A percentile compares a stretch with the other conserved stretches of the same genome.
Conservation (phyloP, 2,797 vertebrate species). For the Lophura swinhoii region DNA sequence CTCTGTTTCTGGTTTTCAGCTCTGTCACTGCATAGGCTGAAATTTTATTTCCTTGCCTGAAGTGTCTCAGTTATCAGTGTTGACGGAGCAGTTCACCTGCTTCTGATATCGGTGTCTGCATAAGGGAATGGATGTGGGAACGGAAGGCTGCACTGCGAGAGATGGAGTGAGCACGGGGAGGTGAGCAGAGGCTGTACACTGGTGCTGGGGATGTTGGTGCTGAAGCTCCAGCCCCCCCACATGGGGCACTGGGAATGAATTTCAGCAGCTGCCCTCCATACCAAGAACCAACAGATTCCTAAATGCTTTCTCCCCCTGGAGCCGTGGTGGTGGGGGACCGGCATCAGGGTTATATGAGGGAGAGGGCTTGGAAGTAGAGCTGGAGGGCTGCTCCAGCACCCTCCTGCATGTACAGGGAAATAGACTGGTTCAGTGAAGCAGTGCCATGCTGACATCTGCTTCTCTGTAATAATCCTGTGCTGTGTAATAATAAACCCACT, state of each 20-base stretch:
- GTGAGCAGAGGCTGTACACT: not conserved
- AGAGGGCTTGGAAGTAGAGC: not conserved
- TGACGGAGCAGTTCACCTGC: accelerated
- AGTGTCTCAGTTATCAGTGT: accelerated
- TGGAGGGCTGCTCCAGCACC: not conserved
- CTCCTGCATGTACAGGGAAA: not conserved
- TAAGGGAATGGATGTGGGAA: not conserved
- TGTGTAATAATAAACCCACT: not conserved
- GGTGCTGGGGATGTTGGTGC: not conserved
- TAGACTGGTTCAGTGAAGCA: not conserved
- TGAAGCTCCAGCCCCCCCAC: not conserved
- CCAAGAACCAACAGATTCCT: accelerated
- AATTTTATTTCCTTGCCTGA: not conserved
- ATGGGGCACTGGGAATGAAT: no score
- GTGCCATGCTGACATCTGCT: not conserved
- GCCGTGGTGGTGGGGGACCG: not conserved
- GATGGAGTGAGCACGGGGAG: accelerated
- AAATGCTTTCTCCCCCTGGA: accelerated
- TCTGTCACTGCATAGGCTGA: not conserved
- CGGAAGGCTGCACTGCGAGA: accelerated
- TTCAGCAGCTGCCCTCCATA: not conserved
- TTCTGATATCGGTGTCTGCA: not conserved
- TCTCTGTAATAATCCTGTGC: not conserved
- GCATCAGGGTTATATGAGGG: accelerated
- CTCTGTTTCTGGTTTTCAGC: not conserved